Base-by-base conservation (phyloP, 2,113 vertebrate genomes). In the Peucedramus taeniatus region DNA sequence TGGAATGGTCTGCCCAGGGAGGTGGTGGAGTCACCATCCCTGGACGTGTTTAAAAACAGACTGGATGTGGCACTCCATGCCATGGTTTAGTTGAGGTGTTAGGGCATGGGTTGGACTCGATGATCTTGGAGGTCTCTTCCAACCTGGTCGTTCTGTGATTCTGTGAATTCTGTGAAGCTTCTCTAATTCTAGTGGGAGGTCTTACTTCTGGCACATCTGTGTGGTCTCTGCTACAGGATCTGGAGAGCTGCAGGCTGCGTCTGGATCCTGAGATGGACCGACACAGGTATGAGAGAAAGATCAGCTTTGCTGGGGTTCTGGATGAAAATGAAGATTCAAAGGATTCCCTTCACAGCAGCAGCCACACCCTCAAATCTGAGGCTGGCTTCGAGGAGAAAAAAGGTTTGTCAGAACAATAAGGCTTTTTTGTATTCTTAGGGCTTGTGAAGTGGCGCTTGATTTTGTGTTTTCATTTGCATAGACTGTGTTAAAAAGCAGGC, bases 281-380 rank as follows among this genome's bases (percentile, higher is more conserved):
- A 9, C 99, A 99, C 88, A 99, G 99, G 96, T 99, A 99, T 68
- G 99, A 99, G 93, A 98, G 99, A 96, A 99, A 99, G 97, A 99
- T 99, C 98, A 99, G 99, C 97, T 99, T 99, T 77, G 99, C 99
- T 3, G 99, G 99, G 11, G 99, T 99, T 95, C 97, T 99, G 26
- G 99, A 99, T 56, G 99, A 99, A 65, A 99, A 99, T 0, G 98
- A 98, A 96, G 99, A 99, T 50, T 98, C 99, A 13, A 99, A 99
- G 74, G 99, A 99, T 94, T 99, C 99, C 15, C 98, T 99, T 42
- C 99, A 99, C 97, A 99, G 99, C 98, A 99, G 99, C 98, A 99
- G 99, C 96, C 99, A 99, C 88, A 99, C 99, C 22, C 98, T 99
- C 91, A 99, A 99, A 97, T 99, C 99, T 18, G 99, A 99, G 95